Conservation (phyloP, 2,888 invertebrate species). For the Lasius fuliginosus region DNA sequence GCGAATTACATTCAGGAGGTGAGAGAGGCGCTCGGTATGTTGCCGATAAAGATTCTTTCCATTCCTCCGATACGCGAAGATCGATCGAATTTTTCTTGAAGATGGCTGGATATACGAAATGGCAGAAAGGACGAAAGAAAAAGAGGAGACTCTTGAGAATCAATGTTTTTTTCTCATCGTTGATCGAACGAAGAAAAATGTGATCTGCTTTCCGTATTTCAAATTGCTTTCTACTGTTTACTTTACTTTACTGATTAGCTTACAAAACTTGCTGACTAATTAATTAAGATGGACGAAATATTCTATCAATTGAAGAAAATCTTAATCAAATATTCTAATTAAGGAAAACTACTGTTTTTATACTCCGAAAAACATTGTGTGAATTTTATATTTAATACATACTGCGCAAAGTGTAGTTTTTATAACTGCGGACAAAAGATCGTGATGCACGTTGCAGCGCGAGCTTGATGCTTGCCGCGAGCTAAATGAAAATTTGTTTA, state of each 20-base stretch:
- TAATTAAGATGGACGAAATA: not conserved
- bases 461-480: conserved; percentile 62
- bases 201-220: not conserved
- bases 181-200: conserved; percentile 14
- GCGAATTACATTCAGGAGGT: conserved; percentile 60
- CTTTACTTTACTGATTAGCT: not conserved
- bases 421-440: conserved; percentile 4
- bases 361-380: not conserved
- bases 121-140: not conserved
- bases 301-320: not conserved
- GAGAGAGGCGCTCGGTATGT: conserved; percentile 45
- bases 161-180: not conserved
- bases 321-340: conserved; percentile 9
- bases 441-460: conserved; percentile 51
- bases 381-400: conserved; percentile 32
- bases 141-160: not conserved
- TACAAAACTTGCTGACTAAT: not conserved
- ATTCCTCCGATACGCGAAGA: not conserved
- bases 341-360: conserved; percentile 7
- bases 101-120: not conserved
- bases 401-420: conserved; percentile 1
- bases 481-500: conserved; percentile 72
- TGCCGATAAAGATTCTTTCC: conserved; percentile 62
- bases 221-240: not conserved
- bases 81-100: conserved; percentile 25